A percentile compares a stretch with the other conserved stretches of the same genome.
phyloP scores from a whole-genome alignment of 1,140 invertebrate genomes.

The Cecropterus lyciades region DNA sequence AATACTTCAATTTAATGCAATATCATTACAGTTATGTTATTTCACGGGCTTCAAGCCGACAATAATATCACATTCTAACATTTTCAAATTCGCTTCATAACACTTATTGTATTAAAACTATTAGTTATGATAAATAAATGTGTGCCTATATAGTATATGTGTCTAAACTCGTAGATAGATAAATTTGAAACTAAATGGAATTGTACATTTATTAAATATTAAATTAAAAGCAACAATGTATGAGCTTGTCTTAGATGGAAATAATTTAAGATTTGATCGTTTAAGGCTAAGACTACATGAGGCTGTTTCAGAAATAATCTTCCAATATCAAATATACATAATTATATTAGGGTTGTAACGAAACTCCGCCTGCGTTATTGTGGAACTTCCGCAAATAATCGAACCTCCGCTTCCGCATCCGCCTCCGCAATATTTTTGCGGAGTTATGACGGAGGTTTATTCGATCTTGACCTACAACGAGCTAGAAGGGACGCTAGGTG shows the following conservation, averaged over 20 bases:
- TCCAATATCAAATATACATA: no score
- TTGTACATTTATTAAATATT: slow-evolving; percentile 32
- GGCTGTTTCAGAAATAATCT: no score
- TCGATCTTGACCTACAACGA: no score
- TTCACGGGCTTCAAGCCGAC: background rate
- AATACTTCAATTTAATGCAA: background rate
- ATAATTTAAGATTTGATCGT: slow-evolving; percentile 3
- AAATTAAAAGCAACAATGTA: slow-evolving; percentile 6
- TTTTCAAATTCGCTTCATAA: background rate
- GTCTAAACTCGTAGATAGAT: slow-evolving; percentile 57
- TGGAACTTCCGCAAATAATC: no score
- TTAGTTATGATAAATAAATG: slow-evolving; percentile 53
- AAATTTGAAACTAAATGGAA: slow-evolving; percentile 39
- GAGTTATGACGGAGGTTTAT: no score
- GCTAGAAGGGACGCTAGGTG: no score
- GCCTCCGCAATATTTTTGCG: no score
- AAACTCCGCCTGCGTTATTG: no score
- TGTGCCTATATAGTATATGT: slow-evolving; percentile 66
- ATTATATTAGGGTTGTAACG: no score
- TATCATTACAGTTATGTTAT: background rate
- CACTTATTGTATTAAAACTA: background rate
- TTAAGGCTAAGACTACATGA: background rate
- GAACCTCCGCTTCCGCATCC: no score
- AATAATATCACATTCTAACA: slow-evolving; percentile 30
- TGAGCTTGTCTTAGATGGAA: slow-evolving; percentile 11